Conservation (phyloP, 2,797 vertebrate species). For the Myripristis murdjan region DNA sequence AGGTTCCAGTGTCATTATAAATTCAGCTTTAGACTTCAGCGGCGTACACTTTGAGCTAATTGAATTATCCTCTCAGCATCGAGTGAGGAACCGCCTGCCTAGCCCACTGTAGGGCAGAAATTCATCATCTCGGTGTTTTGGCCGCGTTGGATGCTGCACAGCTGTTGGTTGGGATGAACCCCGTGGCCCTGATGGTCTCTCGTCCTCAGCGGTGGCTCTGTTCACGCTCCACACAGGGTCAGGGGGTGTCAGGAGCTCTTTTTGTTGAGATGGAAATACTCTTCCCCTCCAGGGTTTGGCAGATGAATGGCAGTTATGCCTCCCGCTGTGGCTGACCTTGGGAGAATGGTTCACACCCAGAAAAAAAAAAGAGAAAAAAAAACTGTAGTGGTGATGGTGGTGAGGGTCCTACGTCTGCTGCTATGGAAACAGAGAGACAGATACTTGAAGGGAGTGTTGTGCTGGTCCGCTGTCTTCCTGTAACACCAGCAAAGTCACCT, state of each 20-base stretch:
- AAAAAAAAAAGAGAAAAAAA: conserved; percentile 43
- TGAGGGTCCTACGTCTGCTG: conserved; percentile 55
- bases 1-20: not conserved
- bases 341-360: conserved; percentile 81
- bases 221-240: conserved; percentile 51
- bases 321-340: conserved; percentile 81
- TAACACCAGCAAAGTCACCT: conserved; percentile 33
- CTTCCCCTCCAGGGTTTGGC: conserved; percentile 82
- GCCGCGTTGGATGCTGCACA: conserved; percentile 54
- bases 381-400: conserved; percentile 18
- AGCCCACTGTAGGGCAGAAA: conserved; percentile 25
- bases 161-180: conserved; percentile 65
- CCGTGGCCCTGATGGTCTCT: conserved; percentile 35
- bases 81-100: conserved; percentile 19
- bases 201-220: conserved; percentile 22
- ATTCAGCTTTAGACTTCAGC: conserved; percentile 8
- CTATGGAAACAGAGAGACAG: conserved; percentile 63
- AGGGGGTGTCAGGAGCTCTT: conserved; percentile 81
- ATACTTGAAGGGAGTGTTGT: conserved; percentile 23
- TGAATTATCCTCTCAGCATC: conserved; percentile 15
- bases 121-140: conserved; percentile 46
- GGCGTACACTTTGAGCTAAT: conserved; percentile 20
- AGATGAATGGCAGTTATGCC: conserved; percentile 84
- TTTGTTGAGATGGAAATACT: conserved; percentile 87
- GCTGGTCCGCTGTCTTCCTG: conserved; percentile 17